These are phyloP conservation scores for Anguilla japonica DNA, from an alignment of 2,113 vertebrate genomes.

Conservation along the genomic window DNA sequence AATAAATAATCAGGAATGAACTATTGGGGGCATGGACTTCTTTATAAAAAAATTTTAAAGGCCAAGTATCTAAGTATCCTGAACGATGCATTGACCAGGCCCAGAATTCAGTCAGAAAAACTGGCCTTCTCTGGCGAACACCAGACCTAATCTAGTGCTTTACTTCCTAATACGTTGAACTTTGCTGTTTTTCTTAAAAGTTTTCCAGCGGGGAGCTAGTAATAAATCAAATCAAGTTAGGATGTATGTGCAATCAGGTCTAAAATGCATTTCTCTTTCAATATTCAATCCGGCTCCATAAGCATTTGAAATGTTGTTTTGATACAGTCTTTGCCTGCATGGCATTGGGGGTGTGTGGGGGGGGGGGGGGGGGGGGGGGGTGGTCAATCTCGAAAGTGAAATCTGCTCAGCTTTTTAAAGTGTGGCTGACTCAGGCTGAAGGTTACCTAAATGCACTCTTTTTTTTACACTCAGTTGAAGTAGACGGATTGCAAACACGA, in stretches of 20 bases:
- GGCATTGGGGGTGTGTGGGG: background rate
- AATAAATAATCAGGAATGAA: background rate
- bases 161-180: background rate
- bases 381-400: background rate
- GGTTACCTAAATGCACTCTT: background rate
- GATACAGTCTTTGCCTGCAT: background rate
- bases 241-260: slow-evolving; percentile 38
- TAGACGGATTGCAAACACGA: background rate
- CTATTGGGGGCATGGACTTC: background rate
- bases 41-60: background rate
- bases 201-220: slow-evolving; percentile 19
- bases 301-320: slow-evolving; percentile 19
- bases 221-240: slow-evolving; percentile 47
- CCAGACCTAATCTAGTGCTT: background rate
- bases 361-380: no score
- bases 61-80: background rate
- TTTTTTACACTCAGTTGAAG: background rate
- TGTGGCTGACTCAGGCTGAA: background rate
- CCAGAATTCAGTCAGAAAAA: background rate
- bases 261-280: slow-evolving; percentile 33
- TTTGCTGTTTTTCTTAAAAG: slow-evolving; percentile 38
- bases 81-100: background rate
- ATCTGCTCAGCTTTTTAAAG: background rate
- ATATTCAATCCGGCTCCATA: slow-evolving; percentile 20
- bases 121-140: background rate